phyloP scores from a whole-genome alignment of 2,888 invertebrate genomes.

The Sphecodes monilicornis region DNA sequence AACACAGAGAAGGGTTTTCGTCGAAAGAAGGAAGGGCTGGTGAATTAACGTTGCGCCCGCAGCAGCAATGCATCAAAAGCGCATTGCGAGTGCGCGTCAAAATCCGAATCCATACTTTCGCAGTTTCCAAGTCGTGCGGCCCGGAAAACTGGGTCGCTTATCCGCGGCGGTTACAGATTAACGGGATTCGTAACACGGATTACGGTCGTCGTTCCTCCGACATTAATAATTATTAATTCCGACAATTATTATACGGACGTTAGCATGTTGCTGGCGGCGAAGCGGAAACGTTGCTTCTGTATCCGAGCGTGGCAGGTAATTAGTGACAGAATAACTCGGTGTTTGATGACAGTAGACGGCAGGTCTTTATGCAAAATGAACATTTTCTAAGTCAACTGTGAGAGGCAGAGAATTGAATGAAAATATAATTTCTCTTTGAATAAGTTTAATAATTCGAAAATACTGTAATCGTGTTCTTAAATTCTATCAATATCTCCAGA shows the following conservation, averaged over 20 bases:
- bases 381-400: too few species aligned
- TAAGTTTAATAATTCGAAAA: too few species aligned
- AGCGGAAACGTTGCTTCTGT: slow-evolving; percentile 34
- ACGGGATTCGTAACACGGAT: slow-evolving; percentile 44
- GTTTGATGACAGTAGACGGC: too few species aligned
- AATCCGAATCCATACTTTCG: slow-evolving; percentile 63
- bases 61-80: slow-evolving; percentile 59
- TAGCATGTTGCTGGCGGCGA: slow-evolving; percentile 53
- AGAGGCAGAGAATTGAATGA: too few species aligned
- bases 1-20: background rate
- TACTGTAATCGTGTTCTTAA: too few species aligned
- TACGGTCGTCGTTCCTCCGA: slow-evolving; percentile 56
- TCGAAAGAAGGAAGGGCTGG: slow-evolving; percentile 26
- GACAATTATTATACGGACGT: slow-evolving; percentile 60
- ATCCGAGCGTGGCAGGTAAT: background rate
- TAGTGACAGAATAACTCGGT: too few species aligned
- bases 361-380: too few species aligned
- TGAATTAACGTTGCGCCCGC: slow-evolving; percentile 49
- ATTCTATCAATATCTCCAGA: too few species aligned
- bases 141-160: slow-evolving; percentile 65
- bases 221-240: slow-evolving; percentile 70
- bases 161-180: slow-evolving; percentile 54
- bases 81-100: slow-evolving; percentile 61
- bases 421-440: too few species aligned
- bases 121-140: slow-evolving; percentile 48